Evolutionary conservation across 2,797 vertebrate genomes (phyloP), one percentile per base, ranked within the genome.

Genomic region (Pogoniulus pusillus): DNA sequence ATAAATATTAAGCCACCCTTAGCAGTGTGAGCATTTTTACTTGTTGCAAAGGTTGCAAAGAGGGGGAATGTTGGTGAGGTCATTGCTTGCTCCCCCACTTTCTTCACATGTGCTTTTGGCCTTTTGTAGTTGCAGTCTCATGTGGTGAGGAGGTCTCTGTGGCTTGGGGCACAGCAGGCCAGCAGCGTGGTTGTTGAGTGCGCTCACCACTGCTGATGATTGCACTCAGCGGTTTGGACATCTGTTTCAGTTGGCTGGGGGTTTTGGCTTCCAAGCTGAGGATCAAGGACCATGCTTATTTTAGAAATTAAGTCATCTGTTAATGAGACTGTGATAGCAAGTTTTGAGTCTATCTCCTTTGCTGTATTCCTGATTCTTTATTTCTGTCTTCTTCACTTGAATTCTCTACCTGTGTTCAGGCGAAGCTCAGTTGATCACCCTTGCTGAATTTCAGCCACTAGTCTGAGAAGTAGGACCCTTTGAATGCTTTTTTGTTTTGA

Each of bases 151-250:
- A 77, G 24, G 22, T 84, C 47, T 79, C 68, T 54, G 59, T 43
- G 58, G 10, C 65, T 41, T 64, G 72, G 30, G 41, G 53, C 55
- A 7, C 4, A 34, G 7, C 0, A 1, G 39, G 17, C 15, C 58
- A 14, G 15, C 17, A 2, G 10, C 0, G 0, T 65, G 51, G 51
- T 32, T 1, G 0, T 26, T 62, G 32, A 86, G 9, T 65, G 7
- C 26, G 5, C 53, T 94, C 7, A 4, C 14, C 55, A 4, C 9
- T 66, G 80, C 29, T 89, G 76, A 32, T 2, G 2, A 29, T 37
- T 41, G 63, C n/a, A 8, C 39, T 62, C 71, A 39, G 53, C 68
- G 72, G 2, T 58, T 47, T 47, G 47, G 39, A 47, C 16, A 62
- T 88, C 63, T 62, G 10, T 34, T 91, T 51, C 41, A 47, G 32